Percentiles rank a stretch among this genome's conserved stretches.
These are phyloP conservation scores for Urocolius indicus DNA, from an alignment of 2,113 vertebrate species.

Conservation along the genomic window DNA sequence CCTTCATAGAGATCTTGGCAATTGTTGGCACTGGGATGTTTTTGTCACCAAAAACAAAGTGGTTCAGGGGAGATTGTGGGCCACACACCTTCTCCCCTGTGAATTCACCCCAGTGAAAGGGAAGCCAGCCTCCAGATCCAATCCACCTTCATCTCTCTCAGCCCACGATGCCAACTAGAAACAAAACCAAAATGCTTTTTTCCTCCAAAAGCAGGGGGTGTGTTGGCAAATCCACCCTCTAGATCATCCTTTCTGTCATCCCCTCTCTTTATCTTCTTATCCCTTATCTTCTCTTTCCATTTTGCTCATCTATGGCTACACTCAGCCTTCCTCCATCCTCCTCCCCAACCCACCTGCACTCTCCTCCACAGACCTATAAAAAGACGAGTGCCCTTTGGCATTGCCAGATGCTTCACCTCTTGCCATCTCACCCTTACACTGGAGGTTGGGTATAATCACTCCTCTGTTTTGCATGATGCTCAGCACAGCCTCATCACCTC, in stretches of 20 bases:
- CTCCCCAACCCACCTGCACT: not conserved
- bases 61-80: not conserved
- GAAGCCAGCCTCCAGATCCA: not conserved
- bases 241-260: not conserved
- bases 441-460: not conserved
- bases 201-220: not conserved
- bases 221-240: not conserved
- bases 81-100: not conserved
- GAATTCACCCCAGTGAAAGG: not conserved
- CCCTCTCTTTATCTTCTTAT: not conserved
- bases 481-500: not conserved
- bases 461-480: fast-evolving
- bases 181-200: not conserved
- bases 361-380: not conserved
- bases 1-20: not conserved
- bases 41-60: fast-evolving
- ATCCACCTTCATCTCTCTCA: not conserved
- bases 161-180: not conserved
- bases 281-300: not conserved
- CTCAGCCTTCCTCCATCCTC: too few species aligned
- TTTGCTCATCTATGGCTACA: not conserved
- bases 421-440: not conserved
- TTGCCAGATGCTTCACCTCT: not conserved
- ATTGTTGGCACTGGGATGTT: not conserved
- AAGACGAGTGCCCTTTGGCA: not conserved